Evolutionary conservation across 23 tunicate genomes (phyloP), one percentile per base, ranked within the genome.

Genomic region (Ciona savignyi): DNA sequence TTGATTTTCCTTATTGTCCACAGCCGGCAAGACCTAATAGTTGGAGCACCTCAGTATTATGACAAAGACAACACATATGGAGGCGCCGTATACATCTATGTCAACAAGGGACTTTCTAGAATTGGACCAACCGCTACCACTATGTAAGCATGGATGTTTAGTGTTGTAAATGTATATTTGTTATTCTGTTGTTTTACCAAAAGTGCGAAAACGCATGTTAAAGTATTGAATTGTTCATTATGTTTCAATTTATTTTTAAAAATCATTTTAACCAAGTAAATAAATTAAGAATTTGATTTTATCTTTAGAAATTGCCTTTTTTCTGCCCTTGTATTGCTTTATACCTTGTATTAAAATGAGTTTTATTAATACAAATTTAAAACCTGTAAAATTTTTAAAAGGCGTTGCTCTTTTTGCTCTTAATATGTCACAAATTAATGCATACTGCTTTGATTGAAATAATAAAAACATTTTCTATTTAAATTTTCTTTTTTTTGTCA

Each of bases 1-100:
- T n/a, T n/a, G n/a, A n/a, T n/a, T n/a, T n/a, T n/a, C n/a, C 27
- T 63, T 63, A 11, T 23, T 67, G 31, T 64, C 70, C 30, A 0
- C 75, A 83, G 88, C 23, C 71, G 75, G 25, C 64, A 78, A n/a
- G 97, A 91, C 62, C 33, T 91, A 24, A 68, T 91, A 66, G 91
- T 91, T 27, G 91, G 97, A 49, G 97, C 97, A 26, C 97, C 97
- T 22, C 97, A 91, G 32, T 91, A 79, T 72, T 91, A 84, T 62
- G 86, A 91, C 74, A 76, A 81, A 60, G 30, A 79, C 27, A 62
- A 80, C 15, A 71, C 72, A 26, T 27, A 68, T 25, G 97, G 97
- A 31, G 97, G 97, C 25, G 97, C 97, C 33, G 91, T 91, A 2
- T 91, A 91, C 66, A 71, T 91, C 27, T 91, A 91, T 80, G 65